Evolutionary conservation across 1,140 invertebrate genomes (phyloP).

Genomic region (Charaxes varanes): DNA sequence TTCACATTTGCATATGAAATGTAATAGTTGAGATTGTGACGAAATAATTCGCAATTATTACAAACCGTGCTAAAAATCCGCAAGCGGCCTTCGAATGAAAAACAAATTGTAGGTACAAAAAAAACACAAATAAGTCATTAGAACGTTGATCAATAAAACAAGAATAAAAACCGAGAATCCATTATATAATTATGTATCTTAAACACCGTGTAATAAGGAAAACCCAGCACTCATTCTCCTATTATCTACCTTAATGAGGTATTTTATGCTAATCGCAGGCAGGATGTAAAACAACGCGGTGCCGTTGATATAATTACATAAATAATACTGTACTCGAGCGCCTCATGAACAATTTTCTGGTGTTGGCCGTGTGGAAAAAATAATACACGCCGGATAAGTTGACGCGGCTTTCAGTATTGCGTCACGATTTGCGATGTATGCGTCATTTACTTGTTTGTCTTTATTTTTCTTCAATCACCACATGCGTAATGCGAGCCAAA

Average conservation of each 20-base stretch:
- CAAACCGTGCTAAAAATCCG: no score
- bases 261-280: conserved; percentile 63
- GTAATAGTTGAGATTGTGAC: no score
- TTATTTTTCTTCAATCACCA: no score
- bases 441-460: no score
- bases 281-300: conserved; percentile 42
- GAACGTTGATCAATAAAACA: conserved; percentile 7
- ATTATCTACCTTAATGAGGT: conserved; percentile 60
- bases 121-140: not conserved
- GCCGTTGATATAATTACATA: conserved; percentile 57
- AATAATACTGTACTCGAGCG: conserved; percentile 33
- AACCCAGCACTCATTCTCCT: conserved; percentile 33
- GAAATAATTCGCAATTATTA: no score
- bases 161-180: conserved; percentile 1
- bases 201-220: conserved; percentile 40
- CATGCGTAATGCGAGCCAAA: no score
- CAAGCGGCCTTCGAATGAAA: no score
- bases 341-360: conserved; percentile 54
- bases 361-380: conserved; percentile 50
- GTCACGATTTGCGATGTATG: no score
- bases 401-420: no score
- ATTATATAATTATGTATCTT: conserved; percentile 5
- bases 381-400: conserved; percentile 7
- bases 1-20: no score
- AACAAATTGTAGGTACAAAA: no score